Conservation (phyloP, 2,888 invertebrate genomes). For the Metellina segmentata region DNA sequence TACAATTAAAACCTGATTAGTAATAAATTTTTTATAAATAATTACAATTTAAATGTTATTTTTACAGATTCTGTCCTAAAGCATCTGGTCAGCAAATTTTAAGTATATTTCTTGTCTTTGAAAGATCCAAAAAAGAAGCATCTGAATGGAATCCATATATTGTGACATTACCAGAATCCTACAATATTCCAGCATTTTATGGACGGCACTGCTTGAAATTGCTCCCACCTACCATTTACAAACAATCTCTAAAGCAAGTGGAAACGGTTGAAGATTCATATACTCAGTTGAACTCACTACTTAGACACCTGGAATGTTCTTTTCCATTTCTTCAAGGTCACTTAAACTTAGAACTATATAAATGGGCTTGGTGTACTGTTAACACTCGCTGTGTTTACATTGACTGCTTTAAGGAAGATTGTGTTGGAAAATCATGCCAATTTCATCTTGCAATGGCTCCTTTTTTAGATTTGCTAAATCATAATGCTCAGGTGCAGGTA, state of each 20-base stretch:
- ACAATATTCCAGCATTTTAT: conserved; percentile 75
- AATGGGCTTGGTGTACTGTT: conserved; percentile 91
- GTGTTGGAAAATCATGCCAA: conserved; percentile 19
- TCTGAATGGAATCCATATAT: conserved; percentile 80
- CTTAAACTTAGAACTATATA: conserved; percentile 84
- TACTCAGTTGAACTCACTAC: conserved; percentile 1
- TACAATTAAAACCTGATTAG: no score
- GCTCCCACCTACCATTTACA: conserved; percentile 24
- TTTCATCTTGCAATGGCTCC: conserved; percentile 87
- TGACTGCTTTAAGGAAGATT: conserved; percentile 81
- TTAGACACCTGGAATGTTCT: conserved; percentile 28
- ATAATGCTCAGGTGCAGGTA: conserved; percentile 80
- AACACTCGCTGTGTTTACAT: conserved; percentile 92
- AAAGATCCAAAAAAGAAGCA: conserved; percentile 83
- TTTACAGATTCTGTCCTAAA: conserved; percentile 48
- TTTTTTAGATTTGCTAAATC: conserved; percentile 94
- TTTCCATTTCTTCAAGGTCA: conserved; percentile 84
- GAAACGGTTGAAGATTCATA: conserved; percentile 35
- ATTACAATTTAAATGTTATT: no score
- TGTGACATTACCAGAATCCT: conserved; percentile 79
- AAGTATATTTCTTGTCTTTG: conserved; percentile 87
- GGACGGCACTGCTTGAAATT: neutral
- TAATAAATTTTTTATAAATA: no score
- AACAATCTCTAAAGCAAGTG: conserved; percentile 14
- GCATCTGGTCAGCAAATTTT: conserved; percentile 87